These are phyloP conservation scores for Hemiscyllium ocellatum DNA, from an alignment of 2,113 vertebrate species.

Conservation along the genomic window DNA sequence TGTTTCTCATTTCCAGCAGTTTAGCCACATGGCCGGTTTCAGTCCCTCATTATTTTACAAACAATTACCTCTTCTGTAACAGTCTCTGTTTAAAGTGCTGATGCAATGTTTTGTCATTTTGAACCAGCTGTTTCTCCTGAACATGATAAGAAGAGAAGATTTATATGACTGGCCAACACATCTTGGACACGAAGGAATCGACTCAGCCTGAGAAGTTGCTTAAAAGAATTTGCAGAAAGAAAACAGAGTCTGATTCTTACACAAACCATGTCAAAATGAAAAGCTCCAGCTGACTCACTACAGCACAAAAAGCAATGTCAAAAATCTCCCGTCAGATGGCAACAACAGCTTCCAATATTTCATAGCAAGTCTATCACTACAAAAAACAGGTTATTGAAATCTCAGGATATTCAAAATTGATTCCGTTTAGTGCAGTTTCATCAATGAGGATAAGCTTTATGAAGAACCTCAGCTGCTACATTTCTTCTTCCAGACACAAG, in stretches of 20 bases:
- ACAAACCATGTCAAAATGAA: conserved; percentile 30
- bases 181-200: background rate
- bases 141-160: background rate
- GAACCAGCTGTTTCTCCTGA: background rate
- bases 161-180: background rate
- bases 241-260: conserved; percentile 24
- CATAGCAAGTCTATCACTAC: background rate
- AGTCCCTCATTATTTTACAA: background rate
- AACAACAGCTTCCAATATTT: background rate
- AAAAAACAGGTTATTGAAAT: background rate
- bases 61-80: too few relatives aligned
- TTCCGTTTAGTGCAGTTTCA: background rate
- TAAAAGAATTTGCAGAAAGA: background rate
- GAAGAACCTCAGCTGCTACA: too few relatives aligned
- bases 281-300: background rate
- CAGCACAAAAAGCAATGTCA: background rate
- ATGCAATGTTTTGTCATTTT: background rate
- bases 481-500: background rate
- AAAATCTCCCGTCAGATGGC: background rate
- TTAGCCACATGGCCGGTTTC: background rate
- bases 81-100: background rate
- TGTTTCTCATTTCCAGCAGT: background rate
- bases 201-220: conserved; percentile 14
- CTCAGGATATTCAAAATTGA: background rate
- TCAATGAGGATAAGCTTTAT: background rate